Base-by-base conservation (phyloP, 2,888 invertebrate species). In the Fabriciana adippe region DNA sequence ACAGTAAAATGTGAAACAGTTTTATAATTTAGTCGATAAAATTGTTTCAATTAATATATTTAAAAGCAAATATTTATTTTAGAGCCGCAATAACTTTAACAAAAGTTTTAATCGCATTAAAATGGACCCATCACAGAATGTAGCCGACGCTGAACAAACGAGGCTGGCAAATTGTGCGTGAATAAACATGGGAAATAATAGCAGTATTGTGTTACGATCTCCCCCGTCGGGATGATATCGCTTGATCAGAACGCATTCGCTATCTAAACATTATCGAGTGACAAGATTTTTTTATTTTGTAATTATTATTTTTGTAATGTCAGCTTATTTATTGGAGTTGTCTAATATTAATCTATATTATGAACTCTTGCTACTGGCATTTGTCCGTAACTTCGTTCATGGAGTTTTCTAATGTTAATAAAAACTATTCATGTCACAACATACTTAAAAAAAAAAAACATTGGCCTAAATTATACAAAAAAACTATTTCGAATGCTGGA, bases 131-230 rank as follows among this genome's bases (percentile, higher is more conserved):
- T 51, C 35, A 41, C 35, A 50, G 76, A 83, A 80, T 89, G 90
- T 89, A 86, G 89, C 88, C 85, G 90, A 77, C 81, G 80, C 84
- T 86, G 84, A 88, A 90, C 88, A 90, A 90, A 91, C 90, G 82
- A 79, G 74, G 70, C 75, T 72, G 79, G 88, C 91, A 92, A 92
- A 92, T 92, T 92, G 92, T 90, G 89, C 92, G 90, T 90, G 90
- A 82, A 88, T 86, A 90, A 91, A 91, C 90, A 92, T 79, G 75
- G 82, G 75, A 80, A 81, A 91, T 90, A 90, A 91, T 90, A 89
- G 87, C 79, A 69, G 86, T 86, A 90, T 92, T 91, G 90, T 91
- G 85, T 88, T 88, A 84, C 84, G 72, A 74, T 73, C 78, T 70
- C 79, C 71, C 79, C 76, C 76, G 64, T 50, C 66, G 73, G 68